These are phyloP conservation scores for Ypsolopha scabrella DNA, from an alignment of 2,888 invertebrate genomes.

Conservation along the genomic window DNA sequence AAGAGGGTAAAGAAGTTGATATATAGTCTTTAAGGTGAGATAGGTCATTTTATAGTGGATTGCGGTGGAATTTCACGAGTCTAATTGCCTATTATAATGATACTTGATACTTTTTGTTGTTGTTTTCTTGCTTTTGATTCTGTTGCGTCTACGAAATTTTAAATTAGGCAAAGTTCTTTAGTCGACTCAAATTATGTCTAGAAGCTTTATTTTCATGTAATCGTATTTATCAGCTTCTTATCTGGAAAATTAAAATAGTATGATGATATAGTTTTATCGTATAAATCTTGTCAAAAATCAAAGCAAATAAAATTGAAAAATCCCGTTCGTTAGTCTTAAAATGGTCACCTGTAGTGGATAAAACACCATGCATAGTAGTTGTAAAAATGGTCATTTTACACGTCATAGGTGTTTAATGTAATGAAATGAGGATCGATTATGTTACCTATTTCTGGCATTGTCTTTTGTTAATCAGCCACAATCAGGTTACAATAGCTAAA, in stretches of 20 bases:
- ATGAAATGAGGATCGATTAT: too few species aligned
- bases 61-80: constrained; percentile 39
- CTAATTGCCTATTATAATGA: constrained; percentile 68
- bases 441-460: too few species aligned
- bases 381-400: too few species aligned
- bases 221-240: neutral
- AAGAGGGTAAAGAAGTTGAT: constrained; percentile 3
- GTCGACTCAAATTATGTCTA: too few species aligned
- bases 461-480: too few species aligned
- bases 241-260: neutral
- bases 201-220: too few species aligned
- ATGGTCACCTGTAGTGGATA: neutral
- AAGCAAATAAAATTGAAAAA: too few species aligned
- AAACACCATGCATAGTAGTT: too few species aligned
- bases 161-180: neutral
- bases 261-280: neutral
- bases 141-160: constrained; percentile 1
- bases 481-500: too few species aligned
- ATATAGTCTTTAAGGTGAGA: constrained; percentile 3
- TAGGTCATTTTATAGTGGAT: constrained; percentile 19
- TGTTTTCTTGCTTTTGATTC: neutral
- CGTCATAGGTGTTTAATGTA: too few species aligned
- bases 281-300: too few species aligned
- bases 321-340: neutral
- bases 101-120: constrained; percentile 44